phyloP scores from a whole-genome alignment of 2,797 vertebrate genomes.

The Etheostoma perlongum region DNA sequence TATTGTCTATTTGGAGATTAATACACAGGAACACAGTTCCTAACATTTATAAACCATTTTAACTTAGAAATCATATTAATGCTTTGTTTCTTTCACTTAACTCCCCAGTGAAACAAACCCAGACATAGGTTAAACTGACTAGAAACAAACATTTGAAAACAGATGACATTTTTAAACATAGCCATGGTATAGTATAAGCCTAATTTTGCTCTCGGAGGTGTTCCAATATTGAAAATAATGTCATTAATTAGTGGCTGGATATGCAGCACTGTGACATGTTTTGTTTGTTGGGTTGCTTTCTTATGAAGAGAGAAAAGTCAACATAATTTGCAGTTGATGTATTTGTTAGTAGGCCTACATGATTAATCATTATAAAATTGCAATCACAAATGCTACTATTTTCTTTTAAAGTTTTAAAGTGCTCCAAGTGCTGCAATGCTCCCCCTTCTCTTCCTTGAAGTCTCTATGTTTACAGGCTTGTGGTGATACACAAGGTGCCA shows the following conservation, averaged over 20 bases:
- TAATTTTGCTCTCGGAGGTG: neutral
- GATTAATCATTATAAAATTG: too few species aligned
- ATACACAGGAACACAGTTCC: neutral
- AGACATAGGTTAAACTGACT: neutral
- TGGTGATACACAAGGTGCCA: too few species aligned
- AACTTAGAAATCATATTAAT: neutral
- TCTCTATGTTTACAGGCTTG: too few species aligned
- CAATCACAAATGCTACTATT: too few species aligned
- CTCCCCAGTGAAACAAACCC: neutral
- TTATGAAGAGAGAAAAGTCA: neutral
- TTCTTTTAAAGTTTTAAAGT: too few species aligned
- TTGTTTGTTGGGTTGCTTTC: neutral
- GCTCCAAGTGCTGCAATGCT: too few species aligned
- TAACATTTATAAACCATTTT: neutral
- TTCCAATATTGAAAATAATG: neutral
- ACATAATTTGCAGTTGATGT: conserved; percentile 15
- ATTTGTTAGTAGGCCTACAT: neutral
- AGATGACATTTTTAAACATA: neutral
- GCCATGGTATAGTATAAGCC: neutral
- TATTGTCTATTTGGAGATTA: neutral
- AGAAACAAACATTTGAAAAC: neutral
- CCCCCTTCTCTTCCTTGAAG: too few species aligned
- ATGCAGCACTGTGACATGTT: neutral
- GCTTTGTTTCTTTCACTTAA: neutral
- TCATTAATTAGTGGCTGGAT: neutral